A percentile compares a stretch with the other conserved stretches of the same genome.
These are phyloP conservation scores for Orgyia antiqua DNA, from an alignment of 2,888 invertebrate genomes.

Conservation along the genomic window DNA sequence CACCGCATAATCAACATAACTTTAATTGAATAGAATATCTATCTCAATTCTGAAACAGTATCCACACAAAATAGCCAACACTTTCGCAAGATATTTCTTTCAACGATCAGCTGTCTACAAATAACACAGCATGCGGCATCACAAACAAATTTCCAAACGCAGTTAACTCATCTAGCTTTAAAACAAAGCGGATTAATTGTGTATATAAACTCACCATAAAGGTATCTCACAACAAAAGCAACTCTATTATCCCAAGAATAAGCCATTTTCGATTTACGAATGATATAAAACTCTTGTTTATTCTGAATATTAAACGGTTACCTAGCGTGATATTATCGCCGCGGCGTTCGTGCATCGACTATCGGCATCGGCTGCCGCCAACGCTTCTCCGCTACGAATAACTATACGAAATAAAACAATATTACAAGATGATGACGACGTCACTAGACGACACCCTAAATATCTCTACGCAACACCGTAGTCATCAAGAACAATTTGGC, in stretches of 20 bases:
- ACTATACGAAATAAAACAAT: conserved; percentile 29
- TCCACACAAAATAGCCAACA: too few relatives aligned
- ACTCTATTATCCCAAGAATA: conserved; percentile 92
- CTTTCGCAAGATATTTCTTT: too few relatives aligned
- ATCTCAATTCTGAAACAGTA: too few relatives aligned
- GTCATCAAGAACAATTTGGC: conserved; percentile 10
- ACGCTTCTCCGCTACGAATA: conserved; percentile 37
- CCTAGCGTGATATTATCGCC: too few relatives aligned
- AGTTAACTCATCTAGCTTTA: neutral
- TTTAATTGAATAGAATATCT: too few relatives aligned
- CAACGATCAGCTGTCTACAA: conserved; percentile 8
- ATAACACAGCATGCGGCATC: too few relatives aligned
- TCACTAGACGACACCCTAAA: conserved; percentile 26
- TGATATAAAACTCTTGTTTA: too few relatives aligned
- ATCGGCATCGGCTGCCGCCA: conserved; percentile 46
- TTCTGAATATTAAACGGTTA: neutral
- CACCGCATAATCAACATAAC: too few relatives aligned
- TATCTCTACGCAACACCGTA: conserved; percentile 21
- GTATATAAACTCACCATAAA: conserved; percentile 85
- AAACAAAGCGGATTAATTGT: too few relatives aligned
- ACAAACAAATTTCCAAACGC: conserved; percentile 2
- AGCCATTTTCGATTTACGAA: conserved; percentile 76
- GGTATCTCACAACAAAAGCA: conserved; percentile 87
- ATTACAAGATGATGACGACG: conserved; percentile 28
- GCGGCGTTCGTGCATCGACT: conserved; percentile 35